A percentile compares a stretch with the other conserved stretches of the same genome.
phyloP scores from a whole-genome alignment of 2,113 vertebrate species.

The Pterophyllum scalare region DNA sequence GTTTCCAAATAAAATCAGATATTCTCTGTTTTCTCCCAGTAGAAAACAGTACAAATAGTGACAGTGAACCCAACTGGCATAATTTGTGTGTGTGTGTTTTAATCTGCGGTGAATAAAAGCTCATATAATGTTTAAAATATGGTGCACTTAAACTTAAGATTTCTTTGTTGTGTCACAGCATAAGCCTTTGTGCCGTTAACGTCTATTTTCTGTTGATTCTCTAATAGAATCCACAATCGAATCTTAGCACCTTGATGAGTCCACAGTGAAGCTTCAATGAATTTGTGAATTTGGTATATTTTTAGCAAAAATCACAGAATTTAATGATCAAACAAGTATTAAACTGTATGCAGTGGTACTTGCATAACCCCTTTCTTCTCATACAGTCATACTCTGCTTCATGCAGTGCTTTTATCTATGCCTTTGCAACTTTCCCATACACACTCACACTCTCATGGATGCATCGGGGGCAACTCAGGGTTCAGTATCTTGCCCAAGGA shows the following conservation, averaged over 20 bases:
- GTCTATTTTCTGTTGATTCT: neutral
- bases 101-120: neutral
- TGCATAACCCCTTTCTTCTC: neutral
- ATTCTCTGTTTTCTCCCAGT: neutral
- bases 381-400: no score
- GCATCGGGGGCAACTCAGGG: neutral
- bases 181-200: neutral
- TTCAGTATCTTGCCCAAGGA: neutral
- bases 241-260: neutral
- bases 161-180: neutral
- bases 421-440: neutral
- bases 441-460: neutral
- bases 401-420: neutral
- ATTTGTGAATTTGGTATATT: no score
- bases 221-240: neutral
- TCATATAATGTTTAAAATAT: neutral
- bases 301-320: no score
- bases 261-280: no score
- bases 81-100: neutral
- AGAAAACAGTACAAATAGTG: neutral
- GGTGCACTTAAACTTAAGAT: neutral
- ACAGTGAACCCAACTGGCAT: rapidly evolving
- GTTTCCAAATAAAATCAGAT: neutral
- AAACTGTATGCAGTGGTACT: neutral
- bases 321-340: neutral